These are phyloP conservation scores for Lota lota DNA, from an alignment of 2,113 vertebrate species.

Conservation along the genomic window DNA sequence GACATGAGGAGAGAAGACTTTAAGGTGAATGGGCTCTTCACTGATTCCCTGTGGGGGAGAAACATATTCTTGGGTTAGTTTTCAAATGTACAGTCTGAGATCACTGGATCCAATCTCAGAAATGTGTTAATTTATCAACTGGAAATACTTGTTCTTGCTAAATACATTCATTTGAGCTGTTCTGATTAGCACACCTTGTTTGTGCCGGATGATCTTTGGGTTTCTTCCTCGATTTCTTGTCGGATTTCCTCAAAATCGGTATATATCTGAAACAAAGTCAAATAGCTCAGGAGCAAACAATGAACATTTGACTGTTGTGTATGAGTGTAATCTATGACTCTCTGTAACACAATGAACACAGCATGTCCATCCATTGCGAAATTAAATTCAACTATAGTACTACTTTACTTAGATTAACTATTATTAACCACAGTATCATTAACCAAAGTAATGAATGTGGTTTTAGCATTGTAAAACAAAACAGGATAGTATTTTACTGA, in stretches of 20 bases:
- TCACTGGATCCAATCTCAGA: neutral
- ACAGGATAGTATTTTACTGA: too few relatives aligned
- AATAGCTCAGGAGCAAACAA: too few relatives aligned
- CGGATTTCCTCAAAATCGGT: constrained; percentile 96
- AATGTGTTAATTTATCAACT: neutral
- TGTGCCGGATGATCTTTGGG: constrained; percentile 91
- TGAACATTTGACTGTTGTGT: too few relatives aligned
- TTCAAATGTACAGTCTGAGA: neutral
- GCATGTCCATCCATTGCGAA: too few relatives aligned
- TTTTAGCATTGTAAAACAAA: too few relatives aligned
- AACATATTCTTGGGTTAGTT: neutral
- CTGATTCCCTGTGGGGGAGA: constrained; percentile 84
- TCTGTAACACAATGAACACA: too few relatives aligned
- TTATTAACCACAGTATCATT: too few relatives aligned
- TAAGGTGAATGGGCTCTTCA: constrained; percentile 94
- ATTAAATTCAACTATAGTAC: too few relatives aligned
- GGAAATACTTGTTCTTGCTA: neutral
- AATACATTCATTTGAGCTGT: neutral
- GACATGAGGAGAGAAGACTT: constrained; percentile 94
- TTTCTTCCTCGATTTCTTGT: constrained; percentile 95
- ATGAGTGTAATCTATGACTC: too few relatives aligned
- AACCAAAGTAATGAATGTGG: too few relatives aligned
- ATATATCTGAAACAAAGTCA: constrained; percentile 77
- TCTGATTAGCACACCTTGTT: constrained; percentile 83
- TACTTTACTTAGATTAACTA: too few relatives aligned